Base-by-base conservation (phyloP, 2,113 vertebrate species). In the Erythrocercus mccallii region DNA sequence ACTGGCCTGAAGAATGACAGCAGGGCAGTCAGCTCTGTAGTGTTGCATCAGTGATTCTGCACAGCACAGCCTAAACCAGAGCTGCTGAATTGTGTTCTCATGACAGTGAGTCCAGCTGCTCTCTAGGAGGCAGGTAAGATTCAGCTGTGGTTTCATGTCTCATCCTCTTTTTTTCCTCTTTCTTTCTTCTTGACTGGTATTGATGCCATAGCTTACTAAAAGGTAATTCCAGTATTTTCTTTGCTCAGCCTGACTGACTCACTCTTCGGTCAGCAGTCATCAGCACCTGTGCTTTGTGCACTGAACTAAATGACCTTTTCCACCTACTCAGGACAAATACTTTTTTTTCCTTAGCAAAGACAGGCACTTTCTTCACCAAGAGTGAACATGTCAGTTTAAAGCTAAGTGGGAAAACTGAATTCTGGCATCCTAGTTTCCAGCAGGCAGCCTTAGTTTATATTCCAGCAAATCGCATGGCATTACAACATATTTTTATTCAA, bases 271-370 rank as follows among this genome's bases (percentile, higher is more conserved):
- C 5, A 4, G 72, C 74, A 85, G 73, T 61, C 77, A 92, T 78
- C 47, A 85, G n/a, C 54, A 79, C 21, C 65, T 65, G 61, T 80
- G 64, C 83, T 88, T 80, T 94, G 73, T 93, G 66, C 82, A 50
- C 30, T 91, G 92, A 94, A 72, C 70, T 35, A 64, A 92, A 79
- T 61, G 85, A 94, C 87, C 85, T 93, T 95, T 95, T 81, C 69
- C 92, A 56, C 42, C 54, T 48, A 47, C 69, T 93, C 68, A 51
- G 77, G 80, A 94, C 86, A 87, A 90, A 86, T 58, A 50, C 37
- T 80, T 45, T 88, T 89, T 88, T 85, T 54, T 33, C 44, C 45
- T 81, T n/a, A 77, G 50, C 15, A 65, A 71, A 90, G 60, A 56
- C 2, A 7, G 65, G n/a, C 33, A 73, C 47, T 94, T 96, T 91